Evolutionary conservation across 2,888 invertebrate genomes (phyloP).

Genomic region (Drosophila colorata): DNA sequence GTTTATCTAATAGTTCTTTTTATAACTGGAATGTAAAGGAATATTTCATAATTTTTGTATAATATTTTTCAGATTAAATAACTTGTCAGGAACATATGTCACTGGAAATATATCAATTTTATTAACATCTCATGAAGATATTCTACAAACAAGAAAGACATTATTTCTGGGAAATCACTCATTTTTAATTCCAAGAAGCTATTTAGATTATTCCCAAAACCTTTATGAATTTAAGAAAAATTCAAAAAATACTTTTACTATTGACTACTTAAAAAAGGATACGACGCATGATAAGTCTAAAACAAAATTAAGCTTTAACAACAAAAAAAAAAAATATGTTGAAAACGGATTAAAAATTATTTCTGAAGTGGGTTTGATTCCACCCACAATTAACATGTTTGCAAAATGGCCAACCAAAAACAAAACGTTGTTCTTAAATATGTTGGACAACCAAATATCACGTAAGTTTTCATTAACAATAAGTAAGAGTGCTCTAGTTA

Average conservation of each 20-base stretch:
- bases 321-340: not conserved
- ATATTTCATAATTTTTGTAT: not conserved
- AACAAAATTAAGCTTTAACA: not conserved
- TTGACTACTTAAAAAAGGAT: not conserved
- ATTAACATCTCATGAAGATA: conserved; percentile 78
- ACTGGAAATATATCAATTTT: conserved; percentile 79
- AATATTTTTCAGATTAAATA: conserved; percentile 65
- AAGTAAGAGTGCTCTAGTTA: too few species aligned
- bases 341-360: conserved; percentile 10
- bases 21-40: too few species aligned
- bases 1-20: too few species aligned
- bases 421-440: conserved; percentile 73
- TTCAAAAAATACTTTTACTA: conserved; percentile 3
- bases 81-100: conserved; percentile 74
- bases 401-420: conserved; percentile 66
- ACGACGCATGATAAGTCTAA: not conserved
- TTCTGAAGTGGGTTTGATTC: conserved; percentile 57
- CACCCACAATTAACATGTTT: conserved; percentile 60
- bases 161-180: conserved; percentile 59
- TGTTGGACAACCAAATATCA: conserved; percentile 74
- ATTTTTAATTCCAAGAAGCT: conserved; percentile 52
- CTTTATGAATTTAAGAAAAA: not conserved
- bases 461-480: too few species aligned
- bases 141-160: conserved; percentile 64
- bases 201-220: conserved; percentile 42